These are phyloP conservation scores for Forbesichthys papilliferus DNA, from an alignment of 2,113 vertebrate species.

Conservation along the genomic window DNA sequence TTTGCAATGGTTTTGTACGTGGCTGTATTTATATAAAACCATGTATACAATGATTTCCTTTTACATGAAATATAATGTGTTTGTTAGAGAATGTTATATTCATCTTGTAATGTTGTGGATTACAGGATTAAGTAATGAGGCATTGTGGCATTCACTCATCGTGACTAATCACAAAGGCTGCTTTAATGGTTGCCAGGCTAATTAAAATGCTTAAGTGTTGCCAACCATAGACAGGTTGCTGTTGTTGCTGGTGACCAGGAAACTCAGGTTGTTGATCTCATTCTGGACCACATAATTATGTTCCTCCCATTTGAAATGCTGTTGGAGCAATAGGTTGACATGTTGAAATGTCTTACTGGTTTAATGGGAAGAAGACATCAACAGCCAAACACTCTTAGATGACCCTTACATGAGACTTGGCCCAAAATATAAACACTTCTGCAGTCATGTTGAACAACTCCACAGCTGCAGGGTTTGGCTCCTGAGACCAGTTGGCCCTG, in stretches of 20 bases:
- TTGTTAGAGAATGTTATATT: too few relatives aligned
- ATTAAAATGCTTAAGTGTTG: neutral
- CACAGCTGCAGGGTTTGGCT: constrained; percentile 84
- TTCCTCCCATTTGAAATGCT: constrained; percentile 98
- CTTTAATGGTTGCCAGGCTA: neutral
- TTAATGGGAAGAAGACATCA: constrained; percentile 1
- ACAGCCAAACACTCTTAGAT: neutral
- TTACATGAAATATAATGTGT: too few relatives aligned
- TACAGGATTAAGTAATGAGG: too few relatives aligned
- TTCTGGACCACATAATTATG: constrained; percentile 96
- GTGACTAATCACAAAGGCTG: too few relatives aligned
- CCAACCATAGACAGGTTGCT: constrained; percentile 87
- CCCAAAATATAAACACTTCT: constrained; percentile 94
- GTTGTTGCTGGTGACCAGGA: constrained; percentile 85
- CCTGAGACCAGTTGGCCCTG: constrained; percentile 90
- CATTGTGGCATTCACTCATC: neutral
- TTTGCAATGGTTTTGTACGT: too few relatives aligned
- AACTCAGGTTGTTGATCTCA: constrained; percentile 93
- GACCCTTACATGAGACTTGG: constrained; percentile 90
- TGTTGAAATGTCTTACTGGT: neutral
- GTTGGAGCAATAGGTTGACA: constrained; percentile 20
- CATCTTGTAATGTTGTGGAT: too few relatives aligned
- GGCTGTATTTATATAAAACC: too few relatives aligned
- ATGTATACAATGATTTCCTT: too few relatives aligned
- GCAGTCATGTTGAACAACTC: constrained; percentile 92